Conservation (phyloP, 1,140 invertebrate genomes). For the Philopotamus ludificatus region DNA sequence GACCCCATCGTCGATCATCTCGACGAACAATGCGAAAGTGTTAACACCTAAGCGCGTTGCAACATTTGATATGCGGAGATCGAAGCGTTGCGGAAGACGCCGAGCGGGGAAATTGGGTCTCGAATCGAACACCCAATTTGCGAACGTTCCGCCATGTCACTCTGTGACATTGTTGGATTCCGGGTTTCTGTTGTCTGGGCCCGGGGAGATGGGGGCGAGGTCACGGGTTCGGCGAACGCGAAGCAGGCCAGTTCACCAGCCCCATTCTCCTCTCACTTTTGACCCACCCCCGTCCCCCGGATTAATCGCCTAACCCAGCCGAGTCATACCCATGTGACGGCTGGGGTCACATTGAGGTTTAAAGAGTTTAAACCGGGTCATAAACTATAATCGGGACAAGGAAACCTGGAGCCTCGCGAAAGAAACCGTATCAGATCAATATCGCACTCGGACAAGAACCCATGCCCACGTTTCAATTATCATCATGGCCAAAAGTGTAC, state of each 20-base stretch:
- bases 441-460: no score
- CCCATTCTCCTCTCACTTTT: not conserved
- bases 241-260: constrained; percentile 18
- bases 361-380: not conserved
- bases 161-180: no score
- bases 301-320: not conserved
- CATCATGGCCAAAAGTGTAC: no score
- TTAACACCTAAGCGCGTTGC: constrained; percentile 5
- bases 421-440: no score
- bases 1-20: constrained; percentile 6
- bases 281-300: not conserved
- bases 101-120: no score
- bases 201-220: constrained; percentile 3
- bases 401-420: no score
- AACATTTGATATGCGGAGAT: no score
- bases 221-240: constrained; percentile 11
- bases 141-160: no score
- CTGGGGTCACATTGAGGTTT: not conserved
- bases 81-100: no score
- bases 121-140: no score
- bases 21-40: constrained; percentile 5
- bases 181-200: no score
- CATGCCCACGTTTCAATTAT: no score
- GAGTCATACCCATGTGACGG: not conserved
- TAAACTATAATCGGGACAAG: not conserved